These are phyloP conservation scores for Peromyscus melanophrys DNA, from an alignment of 2,797 vertebrate species.

Conservation along the genomic window DNA sequence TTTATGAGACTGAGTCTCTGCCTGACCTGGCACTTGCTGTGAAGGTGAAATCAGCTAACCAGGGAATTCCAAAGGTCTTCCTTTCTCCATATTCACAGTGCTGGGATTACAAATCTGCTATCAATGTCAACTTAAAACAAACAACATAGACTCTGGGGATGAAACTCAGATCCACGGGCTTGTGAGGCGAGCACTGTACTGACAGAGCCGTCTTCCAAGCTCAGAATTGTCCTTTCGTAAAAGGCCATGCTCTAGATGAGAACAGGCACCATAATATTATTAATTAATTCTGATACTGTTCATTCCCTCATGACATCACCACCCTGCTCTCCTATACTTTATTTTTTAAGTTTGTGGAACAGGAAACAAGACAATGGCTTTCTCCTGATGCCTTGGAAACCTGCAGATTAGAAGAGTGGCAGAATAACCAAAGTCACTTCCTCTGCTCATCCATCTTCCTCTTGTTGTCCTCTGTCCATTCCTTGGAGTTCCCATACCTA, in stretches of 20 bases:
- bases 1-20: neutral
- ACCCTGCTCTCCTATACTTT: neutral
- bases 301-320: too few species aligned
- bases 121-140: neutral
- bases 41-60: neutral
- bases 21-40: neutral
- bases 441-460: neutral
- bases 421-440: neutral
- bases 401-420: neutral
- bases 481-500: neutral
- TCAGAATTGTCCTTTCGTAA: neutral
- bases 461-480: neutral
- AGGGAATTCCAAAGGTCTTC: neutral
- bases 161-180: neutral
- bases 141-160: neutral
- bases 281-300: neutral
- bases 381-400: neutral
- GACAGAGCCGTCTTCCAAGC: neutral
- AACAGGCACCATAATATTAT: neutral
- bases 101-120: neutral
- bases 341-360: neutral
- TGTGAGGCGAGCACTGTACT: neutral
- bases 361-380: neutral
- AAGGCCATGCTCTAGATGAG: neutral
- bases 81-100: neutral